Conservation (phyloP, 2,797 vertebrate species). For the Glossophaga mutica region DNA sequence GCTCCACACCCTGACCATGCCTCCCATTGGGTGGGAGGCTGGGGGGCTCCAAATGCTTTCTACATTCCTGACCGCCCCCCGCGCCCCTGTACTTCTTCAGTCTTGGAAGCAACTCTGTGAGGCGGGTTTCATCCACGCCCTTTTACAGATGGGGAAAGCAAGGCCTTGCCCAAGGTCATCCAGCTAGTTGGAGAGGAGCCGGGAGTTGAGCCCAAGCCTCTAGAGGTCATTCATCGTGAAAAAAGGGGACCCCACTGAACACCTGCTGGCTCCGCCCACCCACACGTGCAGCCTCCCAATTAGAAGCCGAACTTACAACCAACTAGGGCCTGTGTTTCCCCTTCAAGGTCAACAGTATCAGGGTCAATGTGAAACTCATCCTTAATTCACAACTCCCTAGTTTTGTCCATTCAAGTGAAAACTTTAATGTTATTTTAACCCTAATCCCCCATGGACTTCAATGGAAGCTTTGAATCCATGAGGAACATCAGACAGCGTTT, state of each 20-base stretch:
- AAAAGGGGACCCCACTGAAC: background rate
- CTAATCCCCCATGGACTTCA: slow-evolving; percentile 67
- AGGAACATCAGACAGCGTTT: slow-evolving; percentile 64
- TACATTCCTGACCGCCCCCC: background rate
- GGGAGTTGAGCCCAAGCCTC: background rate
- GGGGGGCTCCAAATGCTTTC: background rate
- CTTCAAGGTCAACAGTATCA: slow-evolving; percentile 51
- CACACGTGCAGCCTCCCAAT: background rate
- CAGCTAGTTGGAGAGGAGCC: background rate
- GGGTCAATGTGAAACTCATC: slow-evolving; percentile 50
- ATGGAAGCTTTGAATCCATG: slow-evolving; percentile 69
- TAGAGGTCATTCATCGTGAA: background rate
- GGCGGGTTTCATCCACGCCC: background rate
- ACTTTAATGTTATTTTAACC: slow-evolving; percentile 72
- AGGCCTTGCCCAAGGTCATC: background rate
- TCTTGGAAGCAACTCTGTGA: background rate
- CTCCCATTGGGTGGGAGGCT: background rate
- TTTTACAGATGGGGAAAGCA: background rate
- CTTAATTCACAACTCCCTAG: slow-evolving; percentile 48
- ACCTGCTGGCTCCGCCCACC: background rate
- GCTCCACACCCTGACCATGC: background rate
- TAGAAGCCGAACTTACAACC: background rate
- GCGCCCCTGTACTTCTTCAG: background rate
- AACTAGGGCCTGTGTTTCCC: background rate
- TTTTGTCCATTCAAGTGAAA: slow-evolving; percentile 58